Conservation (phyloP, 2,113 vertebrate species). For the Scytalopus superciliaris region DNA sequence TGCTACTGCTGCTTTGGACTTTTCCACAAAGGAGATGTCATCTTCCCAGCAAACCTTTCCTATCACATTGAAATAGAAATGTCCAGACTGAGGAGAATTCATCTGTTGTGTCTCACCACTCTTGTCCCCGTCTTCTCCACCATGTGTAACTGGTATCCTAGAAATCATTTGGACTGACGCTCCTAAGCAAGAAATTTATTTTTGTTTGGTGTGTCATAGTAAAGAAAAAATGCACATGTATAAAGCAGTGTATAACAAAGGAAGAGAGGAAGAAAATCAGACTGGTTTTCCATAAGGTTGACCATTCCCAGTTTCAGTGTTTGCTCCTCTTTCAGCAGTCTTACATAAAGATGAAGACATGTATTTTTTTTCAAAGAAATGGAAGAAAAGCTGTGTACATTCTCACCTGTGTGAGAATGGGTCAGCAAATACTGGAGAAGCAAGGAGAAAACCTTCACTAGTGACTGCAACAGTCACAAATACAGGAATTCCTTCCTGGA, state of each 20-base stretch:
- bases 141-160: background rate
- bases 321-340: background rate
- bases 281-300: background rate
- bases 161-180: background rate
- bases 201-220: background rate
- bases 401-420: accelerated
- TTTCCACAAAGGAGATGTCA: background rate
- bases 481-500: background rate
- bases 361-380: background rate
- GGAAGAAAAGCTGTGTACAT: background rate
- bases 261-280: background rate
- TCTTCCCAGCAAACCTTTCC: background rate
- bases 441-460: background rate
- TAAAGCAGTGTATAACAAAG: background rate
- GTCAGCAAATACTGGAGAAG: background rate
- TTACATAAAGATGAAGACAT: background rate
- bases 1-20: background rate
- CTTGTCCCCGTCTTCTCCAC: background rate
- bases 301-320: background rate
- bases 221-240: background rate
- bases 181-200: background rate
- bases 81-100: background rate
- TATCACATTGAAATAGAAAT: background rate
- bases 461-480: background rate
- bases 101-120: background rate